phyloP scores from a whole-genome alignment of 2,888 invertebrate species.

The Vanessa cardui region DNA sequence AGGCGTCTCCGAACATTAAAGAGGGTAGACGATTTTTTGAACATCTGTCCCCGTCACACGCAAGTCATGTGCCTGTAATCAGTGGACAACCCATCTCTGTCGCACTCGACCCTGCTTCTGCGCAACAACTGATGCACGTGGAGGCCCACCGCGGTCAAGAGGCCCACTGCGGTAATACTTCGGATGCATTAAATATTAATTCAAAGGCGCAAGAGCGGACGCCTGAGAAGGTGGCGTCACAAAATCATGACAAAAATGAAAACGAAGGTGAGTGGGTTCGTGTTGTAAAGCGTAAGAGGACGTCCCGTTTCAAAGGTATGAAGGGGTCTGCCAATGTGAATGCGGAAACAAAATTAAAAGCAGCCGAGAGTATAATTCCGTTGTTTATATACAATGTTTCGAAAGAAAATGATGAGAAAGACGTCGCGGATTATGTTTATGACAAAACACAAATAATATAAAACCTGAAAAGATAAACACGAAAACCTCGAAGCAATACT shows the following conservation, averaged over 20 bases:
- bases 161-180: no score
- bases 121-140: no score
- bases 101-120: not conserved
- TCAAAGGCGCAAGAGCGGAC: not conserved
- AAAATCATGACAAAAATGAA: not conserved
- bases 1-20: not conserved
- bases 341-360: conserved; percentile 24
- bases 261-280: not conserved
- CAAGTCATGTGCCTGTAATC: not conserved
- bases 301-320: not conserved
- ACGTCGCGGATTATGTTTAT: conserved; percentile 34
- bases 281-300: not conserved
- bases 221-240: not conserved
- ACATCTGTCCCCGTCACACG: not conserved
- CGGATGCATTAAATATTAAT: no score
- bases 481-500: conserved; percentile 34
- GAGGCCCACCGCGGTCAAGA: no score
- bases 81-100: not conserved
- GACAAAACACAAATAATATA: conserved; percentile 28
- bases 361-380: conserved; percentile 36
- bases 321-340: conserved; percentile 3
- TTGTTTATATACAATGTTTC: conserved; percentile 41
- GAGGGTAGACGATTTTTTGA: not conserved
- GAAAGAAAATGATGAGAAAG: conserved; percentile 30
- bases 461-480: conserved; percentile 36